Conservation (phyloP, 2,888 invertebrate genomes). For the Athrips mouffetella region DNA sequence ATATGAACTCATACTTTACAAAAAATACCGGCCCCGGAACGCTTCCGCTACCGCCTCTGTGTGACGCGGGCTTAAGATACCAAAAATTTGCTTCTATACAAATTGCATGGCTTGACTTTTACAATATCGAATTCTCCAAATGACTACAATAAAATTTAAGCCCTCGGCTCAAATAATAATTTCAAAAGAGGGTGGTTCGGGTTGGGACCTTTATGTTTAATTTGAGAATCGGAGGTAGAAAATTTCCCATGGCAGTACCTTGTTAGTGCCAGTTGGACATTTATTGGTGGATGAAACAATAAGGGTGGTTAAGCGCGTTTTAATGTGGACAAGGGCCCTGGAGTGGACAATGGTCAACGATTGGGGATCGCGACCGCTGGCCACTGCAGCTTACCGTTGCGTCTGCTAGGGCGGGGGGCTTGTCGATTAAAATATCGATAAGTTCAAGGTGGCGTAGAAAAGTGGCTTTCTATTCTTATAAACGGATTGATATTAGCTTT, state of each 20-base stretch:
- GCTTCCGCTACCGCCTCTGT: too few species aligned
- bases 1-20: too few species aligned
- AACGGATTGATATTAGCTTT: too few species aligned
- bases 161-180: too few species aligned
- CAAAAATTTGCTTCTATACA: too few species aligned
- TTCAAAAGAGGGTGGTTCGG: background rate
- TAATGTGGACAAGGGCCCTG: slow-evolving; percentile 77
- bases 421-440: background rate
- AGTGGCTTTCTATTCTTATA: too few species aligned
- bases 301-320: slow-evolving; percentile 76
- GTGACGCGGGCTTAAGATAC: too few species aligned
- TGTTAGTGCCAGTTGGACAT: slow-evolving; percentile 54
- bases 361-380: slow-evolving; percentile 62
- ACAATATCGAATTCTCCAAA: too few species aligned
- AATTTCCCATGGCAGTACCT: slow-evolving; percentile 49
- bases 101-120: too few species aligned
- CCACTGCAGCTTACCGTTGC: slow-evolving; percentile 41
- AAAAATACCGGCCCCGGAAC: too few species aligned
- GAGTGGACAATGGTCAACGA: slow-evolving; percentile 69
- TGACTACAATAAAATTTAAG: too few species aligned
- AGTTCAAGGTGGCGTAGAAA: too few species aligned
- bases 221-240: slow-evolving; percentile 56
- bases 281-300: slow-evolving; percentile 76
- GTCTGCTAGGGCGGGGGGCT: background rate
- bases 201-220: slow-evolving; percentile 29